Percentiles rank a stretch among this genome's conserved stretches.
phyloP scores from a whole-genome alignment of 2,888 invertebrate species.

The Lasius fuliginosus region DNA sequence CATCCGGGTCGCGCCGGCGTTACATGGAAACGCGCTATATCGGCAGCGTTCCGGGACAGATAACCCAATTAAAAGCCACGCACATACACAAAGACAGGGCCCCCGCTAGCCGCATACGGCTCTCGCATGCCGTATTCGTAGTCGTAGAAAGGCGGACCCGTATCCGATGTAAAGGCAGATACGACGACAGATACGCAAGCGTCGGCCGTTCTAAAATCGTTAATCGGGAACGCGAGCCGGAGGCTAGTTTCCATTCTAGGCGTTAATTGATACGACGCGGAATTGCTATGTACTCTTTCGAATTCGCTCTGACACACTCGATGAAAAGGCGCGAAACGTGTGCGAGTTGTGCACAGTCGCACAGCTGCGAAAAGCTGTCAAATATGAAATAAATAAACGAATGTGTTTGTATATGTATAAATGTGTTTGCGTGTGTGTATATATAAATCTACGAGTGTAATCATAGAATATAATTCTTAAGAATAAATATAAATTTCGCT shows the following conservation, averaged over 20 bases:
- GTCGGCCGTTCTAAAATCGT: slow-evolving; percentile 57
- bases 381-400: slow-evolving; percentile 9
- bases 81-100: slow-evolving; percentile 40
- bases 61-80: slow-evolving; percentile 74
- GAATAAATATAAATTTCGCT: neutral
- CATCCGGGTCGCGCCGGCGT: slow-evolving; percentile 63
- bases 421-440: neutral
- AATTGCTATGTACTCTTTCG: slow-evolving; percentile 24
- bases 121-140: neutral
- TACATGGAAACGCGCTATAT: slow-evolving; percentile 68
- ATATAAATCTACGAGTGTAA: neutral
- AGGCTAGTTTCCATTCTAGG: slow-evolving; percentile 67
- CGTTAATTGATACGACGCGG: slow-evolving; percentile 24
- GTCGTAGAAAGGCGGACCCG: slow-evolving; percentile 16
- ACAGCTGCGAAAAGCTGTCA: neutral
- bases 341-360: too few relatives aligned
- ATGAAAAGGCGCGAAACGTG: slow-evolving; percentile 17
- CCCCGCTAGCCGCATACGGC: neutral
- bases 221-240: slow-evolving; percentile 62
- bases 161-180: slow-evolving; percentile 24
- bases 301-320: neutral
- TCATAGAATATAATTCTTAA: neutral
- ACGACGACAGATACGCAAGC: slow-evolving; percentile 57
- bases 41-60: slow-evolving; percentile 70
- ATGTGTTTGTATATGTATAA: neutral